Conservation (phyloP, 2,113 vertebrate genomes). For the Hemiprocne comata region DNA sequence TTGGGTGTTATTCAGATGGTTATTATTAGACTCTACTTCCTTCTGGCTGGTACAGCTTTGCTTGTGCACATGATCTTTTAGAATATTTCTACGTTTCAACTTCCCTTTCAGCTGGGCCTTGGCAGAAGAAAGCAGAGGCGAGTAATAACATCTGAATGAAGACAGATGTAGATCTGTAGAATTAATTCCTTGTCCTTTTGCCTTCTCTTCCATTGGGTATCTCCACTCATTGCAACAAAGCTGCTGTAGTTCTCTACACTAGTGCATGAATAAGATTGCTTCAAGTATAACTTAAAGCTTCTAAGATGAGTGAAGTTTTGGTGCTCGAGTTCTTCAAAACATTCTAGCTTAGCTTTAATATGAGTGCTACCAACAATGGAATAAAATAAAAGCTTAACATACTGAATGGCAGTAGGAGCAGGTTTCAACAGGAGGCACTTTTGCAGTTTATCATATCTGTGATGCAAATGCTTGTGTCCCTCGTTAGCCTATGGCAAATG, state of each 20-base stretch:
- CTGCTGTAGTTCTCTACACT: background rate
- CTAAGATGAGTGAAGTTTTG: background rate
- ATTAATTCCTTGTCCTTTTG: background rate
- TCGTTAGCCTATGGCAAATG: background rate
- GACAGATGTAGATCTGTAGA: background rate
- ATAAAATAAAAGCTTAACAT: background rate
- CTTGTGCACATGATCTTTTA: background rate
- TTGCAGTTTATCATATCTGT: background rate
- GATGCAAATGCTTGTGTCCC: background rate
- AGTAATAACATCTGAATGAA: background rate
- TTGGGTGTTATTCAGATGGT: slow-evolving; percentile 27
- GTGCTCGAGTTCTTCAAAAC: background rate
- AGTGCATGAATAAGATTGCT: background rate
- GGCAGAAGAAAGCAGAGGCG: background rate
- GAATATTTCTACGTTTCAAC: background rate
- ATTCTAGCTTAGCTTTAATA: background rate
- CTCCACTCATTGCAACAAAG: background rate
- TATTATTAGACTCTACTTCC: slow-evolving; percentile 8
- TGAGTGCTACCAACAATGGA: background rate
- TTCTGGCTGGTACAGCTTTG: slow-evolving; percentile 1
- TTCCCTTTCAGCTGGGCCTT: background rate
- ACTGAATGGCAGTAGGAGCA: background rate
- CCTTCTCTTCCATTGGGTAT: background rate
- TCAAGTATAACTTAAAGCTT: background rate
- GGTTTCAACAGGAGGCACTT: background rate